phyloP scores from a whole-genome alignment of 2,797 vertebrate genomes.

The Orestias chungarensis region DNA sequence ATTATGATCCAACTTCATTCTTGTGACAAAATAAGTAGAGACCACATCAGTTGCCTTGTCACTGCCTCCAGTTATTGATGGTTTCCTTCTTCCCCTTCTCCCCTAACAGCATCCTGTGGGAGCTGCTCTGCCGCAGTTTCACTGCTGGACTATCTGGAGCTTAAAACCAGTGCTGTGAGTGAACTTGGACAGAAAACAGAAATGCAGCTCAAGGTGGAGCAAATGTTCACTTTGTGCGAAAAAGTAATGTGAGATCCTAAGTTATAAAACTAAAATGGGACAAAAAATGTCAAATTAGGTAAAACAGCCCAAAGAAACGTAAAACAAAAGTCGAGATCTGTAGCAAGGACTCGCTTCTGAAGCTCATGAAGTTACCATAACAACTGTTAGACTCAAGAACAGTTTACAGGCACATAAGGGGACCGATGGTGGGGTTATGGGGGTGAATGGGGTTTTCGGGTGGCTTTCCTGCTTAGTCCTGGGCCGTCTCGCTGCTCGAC shows the following conservation, averaged over 20 bases:
- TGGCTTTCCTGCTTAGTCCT: too few relatives aligned
- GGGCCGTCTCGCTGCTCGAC: too few relatives aligned
- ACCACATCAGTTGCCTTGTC: neutral
- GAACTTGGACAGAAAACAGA: neutral
- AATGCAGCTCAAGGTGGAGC: neutral
- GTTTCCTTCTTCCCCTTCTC: neutral
- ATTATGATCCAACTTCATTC: neutral
- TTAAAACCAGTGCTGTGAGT: neutral
- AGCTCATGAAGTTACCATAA: too few relatives aligned
- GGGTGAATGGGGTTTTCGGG: too few relatives aligned
- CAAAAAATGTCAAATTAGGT: neutral
- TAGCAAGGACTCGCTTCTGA: too few relatives aligned
- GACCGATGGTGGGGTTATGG: too few relatives aligned
- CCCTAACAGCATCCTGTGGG: conserved; percentile 1
- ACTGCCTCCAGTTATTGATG: conserved; percentile 7
- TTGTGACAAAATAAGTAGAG: neutral
- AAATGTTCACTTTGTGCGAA: neutral
- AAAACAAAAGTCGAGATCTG: neutral
- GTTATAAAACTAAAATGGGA: neutral
- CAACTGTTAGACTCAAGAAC: too few relatives aligned
- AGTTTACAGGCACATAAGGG: too few relatives aligned
- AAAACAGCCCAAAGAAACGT: neutral
- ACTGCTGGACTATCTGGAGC: neutral
- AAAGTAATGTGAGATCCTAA: neutral
- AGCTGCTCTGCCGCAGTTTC: conserved; percentile 1